These are phyloP conservation scores for Tetrao urogallus DNA, from an alignment of 2,113 vertebrate species.

Conservation along the genomic window DNA sequence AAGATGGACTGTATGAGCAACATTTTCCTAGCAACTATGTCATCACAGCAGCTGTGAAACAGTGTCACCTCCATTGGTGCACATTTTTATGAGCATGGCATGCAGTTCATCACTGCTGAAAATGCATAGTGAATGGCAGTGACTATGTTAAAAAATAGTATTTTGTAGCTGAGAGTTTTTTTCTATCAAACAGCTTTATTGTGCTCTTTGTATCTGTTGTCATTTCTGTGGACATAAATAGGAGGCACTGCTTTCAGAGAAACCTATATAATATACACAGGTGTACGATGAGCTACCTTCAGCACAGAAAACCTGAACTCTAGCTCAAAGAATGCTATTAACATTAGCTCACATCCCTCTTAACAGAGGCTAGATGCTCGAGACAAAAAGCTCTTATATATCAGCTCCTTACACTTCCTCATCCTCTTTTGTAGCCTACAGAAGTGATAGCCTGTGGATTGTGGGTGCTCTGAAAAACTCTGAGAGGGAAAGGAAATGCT, in stretches of 20 bases:
- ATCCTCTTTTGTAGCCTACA: background rate
- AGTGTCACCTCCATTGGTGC: too few species aligned
- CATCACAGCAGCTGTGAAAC: too few species aligned
- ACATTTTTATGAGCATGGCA: too few species aligned
- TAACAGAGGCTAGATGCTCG: background rate
- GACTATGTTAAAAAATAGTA: background rate
- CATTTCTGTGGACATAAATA: too few species aligned
- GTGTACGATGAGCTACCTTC: background rate
- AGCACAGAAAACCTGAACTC: background rate
- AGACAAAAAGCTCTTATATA: slow-evolving; percentile 39
- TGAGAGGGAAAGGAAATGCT: slow-evolving; percentile 15
- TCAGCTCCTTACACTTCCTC: background rate
- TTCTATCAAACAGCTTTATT: too few species aligned
- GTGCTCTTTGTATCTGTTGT: too few species aligned
- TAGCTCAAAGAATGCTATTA: background rate
- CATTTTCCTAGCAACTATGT: too few species aligned
- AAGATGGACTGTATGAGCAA: too few species aligned
- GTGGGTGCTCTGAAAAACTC: background rate
- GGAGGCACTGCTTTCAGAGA: too few species aligned
- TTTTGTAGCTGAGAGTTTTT: too few species aligned
- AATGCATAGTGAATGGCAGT: too few species aligned
- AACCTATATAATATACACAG: background rate
- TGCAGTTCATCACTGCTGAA: too few species aligned
- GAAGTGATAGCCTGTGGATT: background rate
- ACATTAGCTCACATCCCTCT: background rate